Evolutionary conservation across 1,140 invertebrate genomes (phyloP).

Genomic region (Holcopasites calliopsidis): DNA sequence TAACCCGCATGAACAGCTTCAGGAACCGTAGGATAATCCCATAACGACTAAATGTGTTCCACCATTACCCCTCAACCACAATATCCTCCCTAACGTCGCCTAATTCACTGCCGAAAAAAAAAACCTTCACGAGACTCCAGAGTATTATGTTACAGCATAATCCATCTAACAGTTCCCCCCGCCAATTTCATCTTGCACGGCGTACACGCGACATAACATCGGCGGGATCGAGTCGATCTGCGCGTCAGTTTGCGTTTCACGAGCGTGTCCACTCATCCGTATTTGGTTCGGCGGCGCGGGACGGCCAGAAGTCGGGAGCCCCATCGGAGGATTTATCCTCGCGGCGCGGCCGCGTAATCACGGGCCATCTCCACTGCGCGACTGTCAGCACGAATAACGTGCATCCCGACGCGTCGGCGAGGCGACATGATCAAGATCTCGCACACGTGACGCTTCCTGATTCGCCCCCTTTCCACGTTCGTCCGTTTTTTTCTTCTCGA

Average conservation of each 20-base stretch:
- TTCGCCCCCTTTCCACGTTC: neutral
- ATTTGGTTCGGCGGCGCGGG: slow-evolving; percentile 33
- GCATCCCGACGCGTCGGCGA: slow-evolving; percentile 44
- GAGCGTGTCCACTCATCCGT: slow-evolving; percentile 37
- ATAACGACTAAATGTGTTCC: too few species aligned
- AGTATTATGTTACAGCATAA: neutral
- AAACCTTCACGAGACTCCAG: neutral
- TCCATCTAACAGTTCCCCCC: neutral
- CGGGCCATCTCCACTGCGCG: slow-evolving; percentile 60
- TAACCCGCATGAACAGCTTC: too few species aligned
- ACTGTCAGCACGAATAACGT: slow-evolving; percentile 61
- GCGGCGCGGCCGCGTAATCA: slow-evolving; percentile 55
- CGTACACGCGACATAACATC: neutral
- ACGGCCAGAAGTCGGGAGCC: slow-evolving; percentile 50
- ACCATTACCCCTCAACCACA: too few species aligned
- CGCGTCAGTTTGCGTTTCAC: slow-evolving; percentile 49
- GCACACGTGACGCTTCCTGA: slow-evolving; percentile 29
- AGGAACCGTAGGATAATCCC: too few species aligned
- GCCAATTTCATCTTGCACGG: neutral
- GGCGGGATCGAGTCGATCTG: slow-evolving; percentile 3
- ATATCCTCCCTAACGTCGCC: neutral
- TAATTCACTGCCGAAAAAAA: neutral
- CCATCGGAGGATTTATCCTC: slow-evolving; percentile 58
- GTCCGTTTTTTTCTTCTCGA: neutral
- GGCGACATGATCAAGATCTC: slow-evolving; percentile 64